phyloP scores from a whole-genome alignment of 2,113 vertebrate species.

The Sander lucioperca region DNA sequence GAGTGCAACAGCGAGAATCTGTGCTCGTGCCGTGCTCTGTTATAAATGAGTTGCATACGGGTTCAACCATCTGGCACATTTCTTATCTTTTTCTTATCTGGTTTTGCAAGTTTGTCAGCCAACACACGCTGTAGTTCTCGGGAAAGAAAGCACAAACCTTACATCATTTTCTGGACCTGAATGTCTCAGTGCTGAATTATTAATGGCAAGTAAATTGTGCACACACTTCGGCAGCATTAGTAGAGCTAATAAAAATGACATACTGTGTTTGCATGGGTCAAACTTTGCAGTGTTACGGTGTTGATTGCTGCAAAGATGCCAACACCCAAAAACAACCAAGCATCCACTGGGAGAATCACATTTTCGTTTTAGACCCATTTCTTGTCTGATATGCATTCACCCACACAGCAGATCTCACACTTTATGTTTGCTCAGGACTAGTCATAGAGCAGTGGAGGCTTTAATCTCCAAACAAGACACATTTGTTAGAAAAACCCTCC shows the following conservation, averaged over 20 bases:
- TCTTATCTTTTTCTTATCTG: conserved; percentile 28
- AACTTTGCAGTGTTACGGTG: neutral
- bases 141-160: conserved; percentile 2
- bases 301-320: conserved; percentile 4
- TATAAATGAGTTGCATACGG: conserved; percentile 15
- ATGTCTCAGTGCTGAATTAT: conserved; percentile 40
- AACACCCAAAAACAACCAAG: neutral
- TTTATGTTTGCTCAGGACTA: conserved; percentile 46
- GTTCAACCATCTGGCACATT: conserved; percentile 24
- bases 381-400: conserved; percentile 17
- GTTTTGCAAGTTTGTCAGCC: conserved; percentile 13
- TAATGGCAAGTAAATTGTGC: neutral
- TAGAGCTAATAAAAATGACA: conserved; percentile 16
- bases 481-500: conserved; percentile 32
- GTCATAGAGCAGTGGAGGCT: conserved; percentile 46
- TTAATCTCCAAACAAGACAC: conserved; percentile 73
- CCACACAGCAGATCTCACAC: conserved; percentile 8
- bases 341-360: neutral
- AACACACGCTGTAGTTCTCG: conserved; percentile 14
- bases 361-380: conserved; percentile 32
- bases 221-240: conserved; percentile 27
- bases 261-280: conserved; percentile 29
- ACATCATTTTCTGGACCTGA: neutral
- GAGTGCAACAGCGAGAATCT: neutral
- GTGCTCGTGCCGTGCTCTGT: conserved; percentile 1